Evolutionary conservation across 2,113 vertebrate species (phyloP).

Genomic region (Phodopus roborovskii): DNA sequence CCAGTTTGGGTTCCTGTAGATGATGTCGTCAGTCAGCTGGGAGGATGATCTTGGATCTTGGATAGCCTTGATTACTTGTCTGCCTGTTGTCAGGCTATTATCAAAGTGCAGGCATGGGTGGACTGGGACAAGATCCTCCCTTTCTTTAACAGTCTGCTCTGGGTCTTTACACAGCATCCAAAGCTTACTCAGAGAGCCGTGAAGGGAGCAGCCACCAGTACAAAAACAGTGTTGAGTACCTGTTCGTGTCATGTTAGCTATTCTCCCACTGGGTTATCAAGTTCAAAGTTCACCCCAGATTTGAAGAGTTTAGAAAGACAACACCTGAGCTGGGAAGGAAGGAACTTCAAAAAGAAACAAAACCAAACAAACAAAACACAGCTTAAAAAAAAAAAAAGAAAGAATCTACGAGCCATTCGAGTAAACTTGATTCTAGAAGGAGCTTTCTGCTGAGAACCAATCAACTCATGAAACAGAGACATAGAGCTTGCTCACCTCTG

Average conservation of each 20-base stretch:
- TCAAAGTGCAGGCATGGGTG: neutral
- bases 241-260: neutral
- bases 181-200: neutral
- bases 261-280: neutral
- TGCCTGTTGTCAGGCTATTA: neutral
- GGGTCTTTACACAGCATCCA: neutral
- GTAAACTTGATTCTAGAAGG: neutral
- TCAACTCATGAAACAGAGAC: neutral
- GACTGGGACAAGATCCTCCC: neutral
- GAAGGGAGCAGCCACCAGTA: neutral
- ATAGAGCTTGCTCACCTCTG: neutral
- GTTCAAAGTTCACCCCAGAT: neutral
- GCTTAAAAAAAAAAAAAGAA: neutral
- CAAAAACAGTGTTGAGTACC: neutral
- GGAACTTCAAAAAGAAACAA: too few species aligned
- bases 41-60: neutral
- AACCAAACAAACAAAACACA: neutral
- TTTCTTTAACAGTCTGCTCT: neutral
- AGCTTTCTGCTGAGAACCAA: slow-evolving; percentile 35
- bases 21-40: neutral
- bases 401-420: neutral
- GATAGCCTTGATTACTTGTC: neutral
- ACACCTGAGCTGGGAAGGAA: neutral
- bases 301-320: neutral
- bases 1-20: neutral